These are phyloP conservation scores for Falcunculus frontatus DNA, from an alignment of 2,113 vertebrate genomes.

Conservation along the genomic window DNA sequence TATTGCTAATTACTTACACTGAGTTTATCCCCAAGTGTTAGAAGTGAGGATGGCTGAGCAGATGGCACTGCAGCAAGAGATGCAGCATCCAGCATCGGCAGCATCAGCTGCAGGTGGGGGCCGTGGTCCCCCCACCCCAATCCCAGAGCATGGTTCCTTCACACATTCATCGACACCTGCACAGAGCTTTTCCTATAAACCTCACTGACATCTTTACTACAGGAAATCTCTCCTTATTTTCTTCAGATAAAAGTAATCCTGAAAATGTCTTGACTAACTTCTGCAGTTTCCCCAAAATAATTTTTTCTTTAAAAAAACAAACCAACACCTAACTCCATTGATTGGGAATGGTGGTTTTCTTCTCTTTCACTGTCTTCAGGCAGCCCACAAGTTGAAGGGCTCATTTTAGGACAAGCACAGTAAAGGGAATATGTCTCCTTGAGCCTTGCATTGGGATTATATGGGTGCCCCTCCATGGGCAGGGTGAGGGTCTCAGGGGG, in stretches of 20 bases:
- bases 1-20: background rate
- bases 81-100: fast-evolving
- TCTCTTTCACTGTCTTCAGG: background rate
- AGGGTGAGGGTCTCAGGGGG: background rate
- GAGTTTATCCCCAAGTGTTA: background rate
- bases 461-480: background rate
- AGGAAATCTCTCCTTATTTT: background rate
- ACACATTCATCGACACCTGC: background rate
- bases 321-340: background rate
- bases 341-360: background rate
- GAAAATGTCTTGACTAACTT: background rate
- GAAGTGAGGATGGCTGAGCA: background rate
- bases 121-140: fast-evolving
- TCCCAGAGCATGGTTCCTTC: fast-evolving
- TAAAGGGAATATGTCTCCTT: background rate
- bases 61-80: background rate
- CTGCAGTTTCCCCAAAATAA: background rate
- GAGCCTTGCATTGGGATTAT: background rate
- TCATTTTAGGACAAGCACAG: background rate
- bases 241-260: background rate
- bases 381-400: background rate
- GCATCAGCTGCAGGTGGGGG: background rate
- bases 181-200: background rate
- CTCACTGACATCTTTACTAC: background rate
- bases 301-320: background rate